Evolutionary conservation across 2,113 vertebrate genomes (phyloP), one percentile per base, ranked within the genome.

Genomic region (Theristicus caerulescens): DNA sequence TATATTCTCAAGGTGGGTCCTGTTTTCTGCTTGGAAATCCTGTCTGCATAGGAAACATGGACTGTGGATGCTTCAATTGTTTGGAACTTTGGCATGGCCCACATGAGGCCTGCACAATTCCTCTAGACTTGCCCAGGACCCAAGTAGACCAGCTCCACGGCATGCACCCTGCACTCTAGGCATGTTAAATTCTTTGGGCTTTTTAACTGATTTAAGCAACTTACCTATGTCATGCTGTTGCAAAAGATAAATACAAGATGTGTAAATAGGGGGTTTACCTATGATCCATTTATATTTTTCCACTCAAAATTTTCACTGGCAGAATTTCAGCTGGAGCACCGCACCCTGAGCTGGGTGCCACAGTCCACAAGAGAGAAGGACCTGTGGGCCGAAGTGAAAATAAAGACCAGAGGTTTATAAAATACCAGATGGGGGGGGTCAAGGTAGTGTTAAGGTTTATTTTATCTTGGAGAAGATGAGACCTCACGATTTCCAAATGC

Each of bases 11-110:
- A 40, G 22, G 11, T 18, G n/a, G 3, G n/a, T 82, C 17, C 22
- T 17, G 0, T 66, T 86, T 89, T 78, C 51, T 70, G 13, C 29
- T 87, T 84, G 55, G 47, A 86, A 93, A 16, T 62, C 10, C 7
- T 57, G 2, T 36, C 24, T 54, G 32, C 6, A 3, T 70, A 61
- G 52, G 76, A 54, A 44, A 26, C 6, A 11, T 0, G 0, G 36
- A 7, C 42, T 65, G 0, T 29, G 24, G 62, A 26, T 70, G 16
- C 38, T 59, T 38, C 12, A 29, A 29, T 87, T 85, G 52, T 82
- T 44, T 38, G 36, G 26, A 51, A 13, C 9, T 55, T 77, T 11
- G 24, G 6, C 49, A 32, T 34, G 38, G 40, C 20, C 19, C 13
- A 5, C 4, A 0, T 9, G 16, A 64, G 76, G 13, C 36, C 40